Base-by-base conservation (phyloP, 2,888 invertebrate species). In the Ligdia adustata region DNA sequence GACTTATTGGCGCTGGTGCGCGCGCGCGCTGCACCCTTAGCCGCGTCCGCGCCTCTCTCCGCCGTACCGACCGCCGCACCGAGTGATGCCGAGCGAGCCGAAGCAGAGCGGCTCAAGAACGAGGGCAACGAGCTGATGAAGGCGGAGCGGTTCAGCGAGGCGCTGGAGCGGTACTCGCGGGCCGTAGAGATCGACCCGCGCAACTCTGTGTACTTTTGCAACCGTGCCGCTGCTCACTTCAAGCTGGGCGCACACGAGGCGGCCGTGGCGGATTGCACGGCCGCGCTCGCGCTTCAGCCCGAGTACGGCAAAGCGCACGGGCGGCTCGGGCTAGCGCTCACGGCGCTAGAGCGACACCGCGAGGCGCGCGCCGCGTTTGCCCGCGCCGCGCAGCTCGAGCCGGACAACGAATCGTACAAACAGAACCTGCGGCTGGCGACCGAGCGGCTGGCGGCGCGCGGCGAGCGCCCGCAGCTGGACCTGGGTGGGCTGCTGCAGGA, bases 141-240 rank as follows among this genome's bases (percentile, higher is more conserved):
- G 77, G 91, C 92, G 18, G 94, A 95, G 50, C 93, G 95, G 64
- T 94, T 93, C 72, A 90, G 92, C 13, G 97, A 97, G 74, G 99
- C 99, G 7, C 83, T 98, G 20, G 92, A 93, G 7, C 93, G 94
- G 65, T 99, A 99, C 77, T 93, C 96, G 52, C 95, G 96, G 65
- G 99, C 99, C 6, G 97, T 99, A 57, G 92, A 94, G 64, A 87
- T 97, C 45, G 97, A 98, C 78, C 93, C 95, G 13, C 92, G 92
- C 52, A 99, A 99, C 89, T 95, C 99, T 0, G 97, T 99, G 16
- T 99, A 96, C 85, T 99, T 96, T 80, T 98, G 99, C 80, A 99
- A 99, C 79, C 93, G 99, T 60, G 99, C 99, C 31, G 99, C 99
- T 1, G 98, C 98, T 0, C 95, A 96, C 77, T 98, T 96, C 74